Base-by-base conservation (phyloP, 2,113 vertebrate species). In the Bufo gargarizans region DNA sequence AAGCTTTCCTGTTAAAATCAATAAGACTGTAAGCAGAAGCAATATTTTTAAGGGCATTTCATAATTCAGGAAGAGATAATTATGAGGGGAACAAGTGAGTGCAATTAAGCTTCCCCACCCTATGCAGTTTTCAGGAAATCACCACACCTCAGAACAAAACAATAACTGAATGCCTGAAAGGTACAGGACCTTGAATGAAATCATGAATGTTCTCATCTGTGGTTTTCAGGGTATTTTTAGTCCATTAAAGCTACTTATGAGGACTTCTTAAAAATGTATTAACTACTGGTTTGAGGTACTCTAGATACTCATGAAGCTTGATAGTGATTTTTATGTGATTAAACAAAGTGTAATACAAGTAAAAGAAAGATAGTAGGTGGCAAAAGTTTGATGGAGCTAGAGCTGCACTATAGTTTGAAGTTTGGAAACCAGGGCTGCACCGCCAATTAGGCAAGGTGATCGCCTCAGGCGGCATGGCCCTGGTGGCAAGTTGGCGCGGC, bases 1-100 rank as follows among this genome's bases (percentile, higher is more conserved):
- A 88, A 49, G 79, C 9, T 83, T 88, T 88, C 87, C 87, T 88
- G 80, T 86, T 61, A 69, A 81, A 88, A 83, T 67, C 47, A 83
- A 85, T 63, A 81, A 1, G 0, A 59, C 58, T 82, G 20, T 82
- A 82, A 77, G 59, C 19, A 86, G 72, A 69, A 77, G 47, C 43
- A 55, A 77, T 74, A 76, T 77, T 77, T 86, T 84, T 77, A 82
- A 82, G 61, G 80, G 13, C 4, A 77, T 13, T 56, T 4, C 86
- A 65, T 63, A 77, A 82, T 82, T 86, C 69, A 82, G 89, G 78
- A 77, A 81, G 77, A 8, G 56, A 47, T 13, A 76, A 45, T 77
- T 22, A 82, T 77, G 72, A 88, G 65, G 87, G 78, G 77, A 86
- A 86, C 59, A 56, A 9, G 13, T 65, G 16, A 20, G 16, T 50